Evolutionary conservation across 1,140 invertebrate genomes (phyloP).

Genomic region (Zaprionus ghesquierei): DNA sequence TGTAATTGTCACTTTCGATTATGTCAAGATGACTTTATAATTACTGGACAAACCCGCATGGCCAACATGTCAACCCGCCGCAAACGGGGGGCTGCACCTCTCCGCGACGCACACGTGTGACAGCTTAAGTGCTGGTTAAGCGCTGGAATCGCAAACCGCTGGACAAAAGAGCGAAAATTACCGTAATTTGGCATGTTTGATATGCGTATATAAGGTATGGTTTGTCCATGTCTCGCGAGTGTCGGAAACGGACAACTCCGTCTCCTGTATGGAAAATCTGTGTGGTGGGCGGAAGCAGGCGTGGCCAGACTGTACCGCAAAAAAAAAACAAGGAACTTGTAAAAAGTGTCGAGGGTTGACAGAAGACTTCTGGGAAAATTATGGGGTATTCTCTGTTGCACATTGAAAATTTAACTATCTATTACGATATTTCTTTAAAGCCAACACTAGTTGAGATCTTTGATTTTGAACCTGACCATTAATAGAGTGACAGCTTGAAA

Average conservation of each 20-base stretch:
- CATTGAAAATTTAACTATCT: background rate
- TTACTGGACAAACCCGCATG: constrained; percentile 50
- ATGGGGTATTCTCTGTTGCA: background rate
- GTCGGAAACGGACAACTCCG: constrained; percentile 23
- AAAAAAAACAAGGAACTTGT: constrained; percentile 26
- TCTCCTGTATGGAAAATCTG: constrained; percentile 32
- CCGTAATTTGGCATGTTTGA: constrained; percentile 58
- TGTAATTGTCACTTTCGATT: constrained; percentile 82
- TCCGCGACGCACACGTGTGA: constrained; percentile 63
- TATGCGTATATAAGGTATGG: constrained; percentile 21
- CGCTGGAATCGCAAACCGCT: constrained; percentile 57
- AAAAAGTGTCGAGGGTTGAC: constrained; percentile 21
- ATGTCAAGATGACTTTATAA: constrained; percentile 82
- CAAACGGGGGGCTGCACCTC: background rate
- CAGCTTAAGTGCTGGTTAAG: constrained; percentile 75
- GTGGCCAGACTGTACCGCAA: background rate
- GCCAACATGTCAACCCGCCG: background rate
- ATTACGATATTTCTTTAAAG: background rate
- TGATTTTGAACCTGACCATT: background rate
- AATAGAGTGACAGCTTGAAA: constrained; percentile 20
- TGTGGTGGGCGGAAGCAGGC: constrained; percentile 36
- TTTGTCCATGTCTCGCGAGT: background rate
- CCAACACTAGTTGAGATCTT: background rate
- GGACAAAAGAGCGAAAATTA: constrained; percentile 65
- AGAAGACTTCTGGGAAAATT: constrained; percentile 1